Base-by-base conservation (phyloP, 2,888 invertebrate genomes). In the Mamestra brassicae region DNA sequence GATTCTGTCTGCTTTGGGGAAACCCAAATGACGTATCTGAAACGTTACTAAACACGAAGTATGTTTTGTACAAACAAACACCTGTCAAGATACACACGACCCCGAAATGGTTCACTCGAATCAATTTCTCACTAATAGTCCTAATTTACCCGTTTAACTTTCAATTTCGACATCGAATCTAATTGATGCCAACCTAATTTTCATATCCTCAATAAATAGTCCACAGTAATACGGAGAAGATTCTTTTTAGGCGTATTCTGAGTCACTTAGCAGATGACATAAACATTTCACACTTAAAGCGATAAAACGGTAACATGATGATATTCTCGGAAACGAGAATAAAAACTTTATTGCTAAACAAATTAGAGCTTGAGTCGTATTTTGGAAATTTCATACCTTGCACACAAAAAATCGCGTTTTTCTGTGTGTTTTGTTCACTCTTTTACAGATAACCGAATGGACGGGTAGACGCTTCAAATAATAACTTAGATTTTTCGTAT, bases 241-340 rank as follows among this genome's bases (percentile, higher is more conserved):
- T 66, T 58, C 5, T 64, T 71, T 65, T 66, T 34, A 45, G 10
- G 50, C 64, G 15, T 57, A 71, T 61, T 78, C 70, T 76, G 78
- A 84, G 57, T 81, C 81, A 85, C 57, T 77, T 68, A 75, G 38
- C 67, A 66, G 34, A 60, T 76, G 78, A 70, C 81, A 77, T 67
- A 84, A 79, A 79, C 38, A 80, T 78, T 84, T 78, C 67, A 67
- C 72, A 85, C 75, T 64, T 62, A 26, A 62, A 11, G 13, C 55
- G 17, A 54, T 77, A 78, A 71, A 74, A 74, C 79, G 71, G 79
- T 79, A 79, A 85, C 68, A 60, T 64, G 36, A 62, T 72, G 52
- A 68, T 62, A 67, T 84, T 84, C 85, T 64, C 60, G 50, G 76
- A 76, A 74, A 66, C 34, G 36, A 38, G 54, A 42, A 75, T 63